Conservation (phyloP, 2,797 vertebrate species). For the Chelidonichthys spinosus region DNA sequence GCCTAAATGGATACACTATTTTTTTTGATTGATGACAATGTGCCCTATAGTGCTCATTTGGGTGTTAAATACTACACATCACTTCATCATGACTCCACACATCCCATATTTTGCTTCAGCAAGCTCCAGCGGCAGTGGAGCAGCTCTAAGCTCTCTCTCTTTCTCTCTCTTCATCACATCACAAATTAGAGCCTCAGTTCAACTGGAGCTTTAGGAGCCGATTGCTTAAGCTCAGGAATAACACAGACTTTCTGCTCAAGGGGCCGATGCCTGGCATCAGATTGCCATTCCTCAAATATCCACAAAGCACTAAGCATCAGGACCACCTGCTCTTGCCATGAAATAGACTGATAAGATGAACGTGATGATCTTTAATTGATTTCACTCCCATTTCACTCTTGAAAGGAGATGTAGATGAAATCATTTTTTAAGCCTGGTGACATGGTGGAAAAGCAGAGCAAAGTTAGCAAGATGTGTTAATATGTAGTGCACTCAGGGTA, state of each 20-base stretch:
- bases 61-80: conserved; percentile 62
- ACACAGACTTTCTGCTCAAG: conserved; percentile 20
- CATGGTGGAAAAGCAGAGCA: conserved; percentile 34
- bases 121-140: conserved; percentile 35
- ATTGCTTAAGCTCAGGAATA: conserved; percentile 34
- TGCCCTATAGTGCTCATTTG: conserved; percentile 57
- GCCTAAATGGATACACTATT: conserved; percentile 42
- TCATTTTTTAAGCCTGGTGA: conserved; percentile 45
- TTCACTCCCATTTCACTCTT: conserved; percentile 64
- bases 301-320: conserved; percentile 18
- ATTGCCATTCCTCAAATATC: conserved; percentile 35
- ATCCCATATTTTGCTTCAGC: conserved; percentile 56
- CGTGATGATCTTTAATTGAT: conserved; percentile 66
- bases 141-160: conserved; percentile 25
- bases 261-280: conserved; percentile 17
- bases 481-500: conserved; percentile 26
- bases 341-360: conserved; percentile 63
- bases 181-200: conserved; percentile 52
- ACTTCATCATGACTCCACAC: conserved; percentile 46
- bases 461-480: conserved; percentile 45
- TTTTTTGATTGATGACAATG: conserved; percentile 61
- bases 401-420: conserved; percentile 60
- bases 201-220: conserved; percentile 22
- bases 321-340: conserved; percentile 43
- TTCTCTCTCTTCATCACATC: conserved; percentile 57